A percentile compares a stretch with the other conserved stretches of the same genome.
Conservation (phyloP, 2,888 invertebrate species). For the Leptopterna dolabrata region DNA sequence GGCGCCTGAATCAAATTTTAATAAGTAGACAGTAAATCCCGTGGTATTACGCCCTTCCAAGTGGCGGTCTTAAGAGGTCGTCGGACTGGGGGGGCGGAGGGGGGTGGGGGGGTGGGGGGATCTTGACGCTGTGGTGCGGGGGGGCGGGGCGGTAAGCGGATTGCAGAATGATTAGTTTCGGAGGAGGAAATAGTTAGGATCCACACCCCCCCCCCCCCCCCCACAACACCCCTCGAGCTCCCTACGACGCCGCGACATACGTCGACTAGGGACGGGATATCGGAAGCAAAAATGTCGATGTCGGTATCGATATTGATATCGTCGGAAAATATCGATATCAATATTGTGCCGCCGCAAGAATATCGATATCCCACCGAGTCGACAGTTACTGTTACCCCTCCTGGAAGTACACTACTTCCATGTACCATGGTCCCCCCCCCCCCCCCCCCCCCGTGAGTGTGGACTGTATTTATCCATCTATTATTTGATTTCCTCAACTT, state of each 20-base stretch:
- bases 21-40: slow-evolving; percentile 45
- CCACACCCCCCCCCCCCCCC: neutral
- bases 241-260: neutral
- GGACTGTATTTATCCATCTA: too few species aligned
- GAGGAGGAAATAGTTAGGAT: neutral
- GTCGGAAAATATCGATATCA: too few species aligned
- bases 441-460: too few species aligned
- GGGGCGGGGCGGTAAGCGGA: slow-evolving; percentile 14
- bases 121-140: neutral
- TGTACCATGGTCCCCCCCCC: too few species aligned
- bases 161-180: slow-evolving; percentile 29
- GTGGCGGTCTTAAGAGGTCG: neutral
- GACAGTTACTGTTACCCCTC: too few species aligned
- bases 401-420: too few species aligned
- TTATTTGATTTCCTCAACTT: too few species aligned
- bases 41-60: slow-evolving; percentile 11
- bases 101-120: neutral
- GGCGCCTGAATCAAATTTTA: slow-evolving; percentile 38
- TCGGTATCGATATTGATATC: too few species aligned
- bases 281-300: too few species aligned
- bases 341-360: too few species aligned
- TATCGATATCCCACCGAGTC: too few species aligned
- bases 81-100: neutral
- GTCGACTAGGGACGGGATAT: too few species aligned
- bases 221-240: neutral